Evolutionary conservation across 2,113 vertebrate genomes (phyloP), one percentile per base, ranked within the genome.

Genomic region (Verasper variegatus): DNA sequence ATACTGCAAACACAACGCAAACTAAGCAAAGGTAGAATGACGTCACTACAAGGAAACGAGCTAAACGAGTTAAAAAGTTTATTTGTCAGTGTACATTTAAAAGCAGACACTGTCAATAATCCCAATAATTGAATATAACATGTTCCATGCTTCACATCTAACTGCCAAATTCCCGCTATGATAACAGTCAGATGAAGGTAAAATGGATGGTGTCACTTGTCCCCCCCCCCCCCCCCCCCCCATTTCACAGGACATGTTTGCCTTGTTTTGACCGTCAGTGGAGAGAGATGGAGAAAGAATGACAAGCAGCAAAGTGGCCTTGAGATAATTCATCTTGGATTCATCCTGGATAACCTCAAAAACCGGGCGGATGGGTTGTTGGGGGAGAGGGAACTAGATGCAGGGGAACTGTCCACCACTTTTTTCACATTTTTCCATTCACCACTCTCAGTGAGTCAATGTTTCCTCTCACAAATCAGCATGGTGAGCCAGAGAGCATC

Each of bases 361-460:
- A 67, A 12, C 62, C 42, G 14, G 0, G 9, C 5, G 57, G 35
- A 13, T 17, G 13, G 23, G 18, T 8, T 51, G 24, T 40, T 4
- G 11, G 12, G 26, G 2, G 40, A n/a, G 3, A n/a, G 49, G 49
- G 20, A 23, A 55, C 52, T 21, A 10, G 52, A 55, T 55, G 20
- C 20, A 55, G n/a, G 12, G 20, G 54, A 20, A 69, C 67, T 7
- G 72, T 65, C 12, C 55, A 54, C 26, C 66, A 75, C 72, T 76
- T n/a, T n/a, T n/a, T n/a, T 88, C 40, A 76, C 55, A 45, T 78
- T 74, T 47, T 40, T 40, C 37, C 8, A 40, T 10, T 40, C 37
- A 40, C 69, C 21, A 4, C 40, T 70, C 55, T 60, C 47, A 27
- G 14, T 14, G 13, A 49, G 47, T 15, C 17, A 2, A 17, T 49